A percentile compares a stretch with the other conserved stretches of the same genome.
Evolutionary conservation across 2,888 invertebrate species (phyloP).

Genomic region (Dugesia japonica): DNA sequence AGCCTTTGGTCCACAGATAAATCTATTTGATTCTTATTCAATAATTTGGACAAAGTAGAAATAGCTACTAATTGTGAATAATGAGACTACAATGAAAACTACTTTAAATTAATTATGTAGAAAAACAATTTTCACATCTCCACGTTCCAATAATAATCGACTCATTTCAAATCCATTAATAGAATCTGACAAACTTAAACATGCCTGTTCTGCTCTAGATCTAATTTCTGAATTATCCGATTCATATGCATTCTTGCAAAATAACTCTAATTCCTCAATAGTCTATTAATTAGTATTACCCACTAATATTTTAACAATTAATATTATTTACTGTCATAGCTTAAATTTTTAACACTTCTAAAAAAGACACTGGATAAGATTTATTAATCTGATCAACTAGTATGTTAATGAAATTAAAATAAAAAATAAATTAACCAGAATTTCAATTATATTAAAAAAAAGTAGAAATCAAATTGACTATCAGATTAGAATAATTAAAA

Average conservation of each 20-base stretch:
- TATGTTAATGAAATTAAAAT: too few relatives aligned
- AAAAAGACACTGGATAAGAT: too few relatives aligned
- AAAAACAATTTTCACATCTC: neutral
- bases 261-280: conserved; percentile 61
- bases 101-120: too few relatives aligned
- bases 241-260: conserved; percentile 92
- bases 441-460: too few relatives aligned
- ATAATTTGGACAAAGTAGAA: conserved; percentile 77
- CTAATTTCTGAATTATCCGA: conserved; percentile 68
- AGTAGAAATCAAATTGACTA: too few relatives aligned
- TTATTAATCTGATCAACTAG: too few relatives aligned
- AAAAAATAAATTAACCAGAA: too few relatives aligned
- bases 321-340: too few relatives aligned
- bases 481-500: too few relatives aligned
- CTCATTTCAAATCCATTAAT: neutral
- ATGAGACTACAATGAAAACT: conserved; percentile 59
- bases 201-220: conserved; percentile 77
- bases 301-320: too few relatives aligned
- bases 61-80: conserved; percentile 89
- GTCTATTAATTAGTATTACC: too few relatives aligned
- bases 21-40: conserved; percentile 63
- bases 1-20: conserved; percentile 61
- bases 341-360: too few relatives aligned
- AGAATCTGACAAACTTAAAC: neutral
- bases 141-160: neutral